Base-by-base conservation (phyloP, 1,140 invertebrate genomes). In the Cataglyphis hispanica region DNA sequence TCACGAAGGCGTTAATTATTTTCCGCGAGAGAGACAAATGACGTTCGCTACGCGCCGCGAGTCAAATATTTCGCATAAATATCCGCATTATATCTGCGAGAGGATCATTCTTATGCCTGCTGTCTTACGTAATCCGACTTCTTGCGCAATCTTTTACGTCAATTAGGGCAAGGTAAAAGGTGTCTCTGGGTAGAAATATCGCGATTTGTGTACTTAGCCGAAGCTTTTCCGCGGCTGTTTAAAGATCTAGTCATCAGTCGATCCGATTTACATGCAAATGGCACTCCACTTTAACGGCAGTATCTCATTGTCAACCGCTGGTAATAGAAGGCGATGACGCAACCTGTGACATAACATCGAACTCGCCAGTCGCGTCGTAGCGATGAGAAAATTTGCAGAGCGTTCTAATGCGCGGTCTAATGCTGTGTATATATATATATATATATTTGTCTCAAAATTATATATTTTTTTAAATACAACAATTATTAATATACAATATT, bases 221-320 rank as follows among this genome's bases (percentile, higher is more conserved):
- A 25, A 70, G 50, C 56, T 87, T 74, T 84, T 27, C 50, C 19
- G 19, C 31, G 27, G 50, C 53, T 43, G 34, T 56, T 22, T 16
- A 53, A 76, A 77, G 58, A 77, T 5, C 46, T n/a, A 53, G 25
- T 58, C 10, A 25, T n/a, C 31, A 70, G 19, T 70, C 34, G 53
- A 43, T 58, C 34, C 50, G 56, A 90, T 90, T 90, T 87, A 84
- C 85, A 87, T 85, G 80, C 75, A 63, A 84, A 85, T 80, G 34
- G 53, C n/a, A n/a, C n/a, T 56, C n/a, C 46, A 67, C 43, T 70
- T 34, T 11, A 56, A 74, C 46, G 67, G 11, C 60, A 34, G 84
- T 75, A 61, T 56, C 85, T 89, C 60, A 72, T 72, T 75, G 84
- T 77, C 66, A 84, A 84, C 34, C 27, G 34, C 27, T 70, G 27